Evolutionary conservation across 2,888 invertebrate genomes (phyloP).

Genomic region (Drosophila falleni): DNA sequence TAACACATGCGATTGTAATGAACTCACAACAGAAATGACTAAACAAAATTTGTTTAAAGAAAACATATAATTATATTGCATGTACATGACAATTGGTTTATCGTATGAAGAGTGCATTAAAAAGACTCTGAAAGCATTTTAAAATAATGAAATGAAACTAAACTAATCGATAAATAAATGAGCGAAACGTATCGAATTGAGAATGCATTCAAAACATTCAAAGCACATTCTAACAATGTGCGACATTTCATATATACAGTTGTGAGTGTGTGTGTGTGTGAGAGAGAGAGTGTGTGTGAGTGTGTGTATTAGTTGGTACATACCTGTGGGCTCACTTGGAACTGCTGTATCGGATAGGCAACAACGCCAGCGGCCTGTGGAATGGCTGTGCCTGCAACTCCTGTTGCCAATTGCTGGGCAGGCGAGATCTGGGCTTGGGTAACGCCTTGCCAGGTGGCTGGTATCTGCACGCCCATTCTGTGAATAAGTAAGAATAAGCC

Average conservation of each 20-base stretch:
- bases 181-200: conserved; percentile 28
- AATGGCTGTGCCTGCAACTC: conserved; percentile 89
- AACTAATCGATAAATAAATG: conserved; percentile 41
- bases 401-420: conserved; percentile 89
- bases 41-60: neutral
- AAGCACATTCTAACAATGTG: conserved; percentile 55
- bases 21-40: conserved; percentile 13
- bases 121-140: neutral
- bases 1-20: conserved; percentile 30
- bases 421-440: conserved; percentile 90
- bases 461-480: conserved; percentile 94
- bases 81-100: neutral
- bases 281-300: conserved; percentile 16
- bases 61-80: conserved; percentile 4
- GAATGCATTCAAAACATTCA: conserved; percentile 62
- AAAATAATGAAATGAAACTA: conserved; percentile 12
- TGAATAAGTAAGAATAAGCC: conserved; percentile 27
- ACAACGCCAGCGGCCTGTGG: conserved; percentile 92
- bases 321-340: conserved; percentile 90
- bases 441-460: conserved; percentile 91
- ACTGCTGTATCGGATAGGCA: conserved; percentile 96
- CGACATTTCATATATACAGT: conserved; percentile 42
- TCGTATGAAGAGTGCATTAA: neutral
- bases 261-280: conserved; percentile 12
- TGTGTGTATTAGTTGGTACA: conserved; percentile 52